Evolutionary conservation across 2,113 vertebrate species (phyloP), one percentile per base, ranked within the genome.

Genomic region (Nothobranchius furzeri): DNA sequence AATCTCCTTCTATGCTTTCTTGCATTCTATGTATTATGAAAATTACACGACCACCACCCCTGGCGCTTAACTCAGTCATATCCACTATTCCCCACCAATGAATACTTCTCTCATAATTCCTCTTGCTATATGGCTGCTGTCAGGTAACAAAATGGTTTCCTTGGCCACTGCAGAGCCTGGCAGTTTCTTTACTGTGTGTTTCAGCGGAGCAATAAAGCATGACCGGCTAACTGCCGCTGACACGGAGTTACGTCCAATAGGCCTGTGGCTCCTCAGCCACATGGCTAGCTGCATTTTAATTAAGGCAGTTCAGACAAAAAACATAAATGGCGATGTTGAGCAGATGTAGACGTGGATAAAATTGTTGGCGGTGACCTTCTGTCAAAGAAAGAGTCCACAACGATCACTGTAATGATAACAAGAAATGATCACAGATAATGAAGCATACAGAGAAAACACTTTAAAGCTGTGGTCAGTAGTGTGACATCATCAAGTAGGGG

Each of bases 171-270:
- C 70, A 53, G 65, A 57, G 69, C 58, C 76, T 57, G 79, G 71
- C 79, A 64, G 63, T 81, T 85, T 75, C 85, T 87, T 82, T 82
- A 85, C 64, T 84, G 83, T 85, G 80, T 69, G 68, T 82, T 87
- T 84, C 67, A 89, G 81, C 71, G 59, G 64, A 60, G 64, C 71
- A 15, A 78, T 87, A 87, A 87, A 89, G 72, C 74, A 75, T 73
- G 7, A 15, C 48, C 45, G 84, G 65, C 70, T 68, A 75, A 82
- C 83, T 61, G 62, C 30, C 6, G 45, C 75, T 82, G 80, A 87
- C 78, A 70, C 68, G 68, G 52, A 82, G 67, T 68, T 75, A 77
- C 65, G 77, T 83, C 75, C 73, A 82, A 79, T 75, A 68, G 74
- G 55, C 48, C 66, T 65, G 74, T 76, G 70, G 40, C 58, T 76